Conservation (phyloP, 2,113 vertebrate species). For the Corythoichthys intestinalis region DNA sequence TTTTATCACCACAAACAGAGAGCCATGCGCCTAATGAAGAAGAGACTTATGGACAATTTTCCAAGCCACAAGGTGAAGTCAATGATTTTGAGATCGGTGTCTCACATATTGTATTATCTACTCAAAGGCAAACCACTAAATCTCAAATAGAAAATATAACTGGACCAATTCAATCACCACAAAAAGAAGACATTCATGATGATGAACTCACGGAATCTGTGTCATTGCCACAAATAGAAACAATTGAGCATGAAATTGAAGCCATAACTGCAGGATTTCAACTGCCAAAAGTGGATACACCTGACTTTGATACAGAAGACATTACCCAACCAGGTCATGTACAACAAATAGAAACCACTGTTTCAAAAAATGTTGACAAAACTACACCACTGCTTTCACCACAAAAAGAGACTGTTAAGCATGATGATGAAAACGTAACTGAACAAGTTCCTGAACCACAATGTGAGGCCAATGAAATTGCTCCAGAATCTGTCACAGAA, state of each 20-base stretch:
- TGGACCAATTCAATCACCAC: not conserved
- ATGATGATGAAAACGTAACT: no score
- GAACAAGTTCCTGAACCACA: no score
- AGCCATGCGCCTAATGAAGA: not conserved
- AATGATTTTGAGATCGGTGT: not conserved
- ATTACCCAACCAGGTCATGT: not conserved
- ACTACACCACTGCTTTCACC: not conserved
- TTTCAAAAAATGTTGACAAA: not conserved
- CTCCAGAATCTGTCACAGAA: no score
- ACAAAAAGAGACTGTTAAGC: no score
- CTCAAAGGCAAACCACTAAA: not conserved
- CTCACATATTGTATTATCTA: not conserved
- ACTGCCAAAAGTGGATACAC: not conserved
- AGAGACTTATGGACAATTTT: not conserved
- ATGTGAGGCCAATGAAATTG: no score
- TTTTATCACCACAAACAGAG: not conserved
- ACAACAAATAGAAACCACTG: not conserved
- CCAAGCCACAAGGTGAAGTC: not conserved
- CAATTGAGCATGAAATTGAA: not conserved
- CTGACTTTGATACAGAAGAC: not conserved
- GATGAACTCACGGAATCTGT: not conserved
- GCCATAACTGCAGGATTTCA: not conserved
- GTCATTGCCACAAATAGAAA: not conserved
- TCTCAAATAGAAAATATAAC: not conserved
- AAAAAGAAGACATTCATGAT: not conserved